A percentile compares a stretch with the other conserved stretches of the same genome.
Evolutionary conservation across 2,113 vertebrate genomes (phyloP).

Genomic region (Archilochus colubris): DNA sequence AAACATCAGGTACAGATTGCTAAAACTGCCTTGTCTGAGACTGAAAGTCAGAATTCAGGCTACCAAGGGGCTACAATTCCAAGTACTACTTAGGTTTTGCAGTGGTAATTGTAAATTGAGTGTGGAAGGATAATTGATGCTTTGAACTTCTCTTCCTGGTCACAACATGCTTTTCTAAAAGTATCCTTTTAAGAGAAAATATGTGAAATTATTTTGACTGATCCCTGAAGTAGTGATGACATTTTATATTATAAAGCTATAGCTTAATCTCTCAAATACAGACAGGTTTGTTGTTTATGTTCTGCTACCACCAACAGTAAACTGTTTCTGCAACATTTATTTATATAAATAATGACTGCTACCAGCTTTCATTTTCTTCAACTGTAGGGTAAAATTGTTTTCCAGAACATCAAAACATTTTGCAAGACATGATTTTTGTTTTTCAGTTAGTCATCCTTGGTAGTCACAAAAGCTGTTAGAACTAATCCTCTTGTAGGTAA

Average conservation of each 20-base stretch:
- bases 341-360: background rate
- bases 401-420: background rate
- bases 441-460: background rate
- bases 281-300: background rate
- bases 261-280: background rate
- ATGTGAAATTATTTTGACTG: background rate
- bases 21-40: background rate
- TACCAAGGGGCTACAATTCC: background rate
- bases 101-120: background rate
- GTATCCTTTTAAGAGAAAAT: background rate
- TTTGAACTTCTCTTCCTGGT: background rate
- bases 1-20: background rate
- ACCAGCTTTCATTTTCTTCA: background rate
- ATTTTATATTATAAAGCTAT: background rate
- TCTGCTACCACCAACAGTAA: background rate
- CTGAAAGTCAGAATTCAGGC: background rate
- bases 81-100: background rate
- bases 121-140: fast-evolving
- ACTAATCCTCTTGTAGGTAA: background rate
- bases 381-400: background rate
- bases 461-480: background rate
- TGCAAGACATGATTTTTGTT: background rate
- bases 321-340: fast-evolving
- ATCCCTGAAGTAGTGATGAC: background rate
- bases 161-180: background rate